Evolutionary conservation across 2,888 invertebrate genomes (phyloP), one percentile per base, ranked within the genome.

Genomic region (Melanostoma scalare): DNA sequence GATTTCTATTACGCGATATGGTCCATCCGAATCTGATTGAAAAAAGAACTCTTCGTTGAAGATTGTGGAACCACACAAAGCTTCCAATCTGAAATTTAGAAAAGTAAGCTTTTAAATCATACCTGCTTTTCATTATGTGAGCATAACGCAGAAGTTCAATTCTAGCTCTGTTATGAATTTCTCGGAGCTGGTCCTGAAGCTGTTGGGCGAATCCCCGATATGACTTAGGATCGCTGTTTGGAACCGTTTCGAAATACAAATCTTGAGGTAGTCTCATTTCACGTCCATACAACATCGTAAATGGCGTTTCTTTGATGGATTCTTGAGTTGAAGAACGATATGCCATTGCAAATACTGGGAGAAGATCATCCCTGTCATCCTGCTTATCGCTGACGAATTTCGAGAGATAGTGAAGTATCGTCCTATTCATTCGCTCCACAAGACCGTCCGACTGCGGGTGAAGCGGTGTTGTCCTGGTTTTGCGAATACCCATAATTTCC

Each of bases 381-480:
- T 46, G 60, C n/a, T 60, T 60, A 9, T 46, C 60, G 35, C 46
- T 60, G n/a, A 46, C 44, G 31, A 46, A 60, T 44, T 60, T 31
- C 6, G 46, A 20, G 4, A 20, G 46, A 5, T 46, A 46, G 20
- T 20, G 20, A 20, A 20, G 20, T 20, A 20, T 20, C 20, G 20
- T 20, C 20, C 20, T 20, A 1, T 20, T 20, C 20, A 20, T 20
- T 20, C 20, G 20, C 20, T 20, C 20, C 20, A 20, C 20, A 20
- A 20, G 20, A 20, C 20, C 20, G 20, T 20, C 20, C 20, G 20
- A 20, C 20, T 20, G 20, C 0, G 20, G 20, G 20, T 20, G 20
- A 20, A 20, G 20, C 20, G 20, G 20, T 20, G 20, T 20, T 20
- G 20, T 20, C 20, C 20, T 20, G 20, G 20, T 20, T 20, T 20